phyloP scores from a whole-genome alignment of 2,113 vertebrate species.

The Nibea albiflora region DNA sequence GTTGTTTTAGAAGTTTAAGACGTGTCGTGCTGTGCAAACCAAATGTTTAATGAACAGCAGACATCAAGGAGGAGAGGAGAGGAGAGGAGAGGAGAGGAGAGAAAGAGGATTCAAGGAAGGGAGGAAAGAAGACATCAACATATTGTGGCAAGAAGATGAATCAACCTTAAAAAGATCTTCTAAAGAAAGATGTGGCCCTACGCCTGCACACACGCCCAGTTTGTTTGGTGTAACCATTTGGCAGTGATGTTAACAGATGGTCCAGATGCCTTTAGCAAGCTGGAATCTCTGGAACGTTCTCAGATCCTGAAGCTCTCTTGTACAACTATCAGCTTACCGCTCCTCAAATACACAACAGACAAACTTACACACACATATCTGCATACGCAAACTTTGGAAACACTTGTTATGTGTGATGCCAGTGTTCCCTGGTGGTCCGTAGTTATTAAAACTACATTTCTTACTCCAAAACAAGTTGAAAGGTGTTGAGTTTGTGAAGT shows the following conservation, averaged over 20 bases:
- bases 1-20: not conserved
- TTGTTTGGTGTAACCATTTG: constrained; percentile 18
- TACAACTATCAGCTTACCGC: not conserved
- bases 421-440: not conserved
- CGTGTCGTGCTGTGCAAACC: not conserved
- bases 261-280: constrained; percentile 41
- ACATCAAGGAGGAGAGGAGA: constrained; percentile 3
- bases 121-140: not conserved
- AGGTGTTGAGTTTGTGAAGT: not conserved
- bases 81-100: not conserved
- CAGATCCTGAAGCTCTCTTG: not conserved
- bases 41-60: constrained; percentile 16
- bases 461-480: not conserved
- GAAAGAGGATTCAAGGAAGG: not conserved
- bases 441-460: too few species aligned
- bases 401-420: not conserved
- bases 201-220: not conserved
- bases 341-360: constrained; percentile 3
- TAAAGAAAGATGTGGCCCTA: not conserved
- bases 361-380: not conserved
- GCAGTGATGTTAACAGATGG: constrained; percentile 39
- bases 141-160: not conserved
- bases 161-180: not conserved
- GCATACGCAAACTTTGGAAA: not conserved
- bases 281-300: constrained; percentile 50